Base-by-base conservation (phyloP, 2,888 invertebrate species). In the Gymnocheta viridis region DNA sequence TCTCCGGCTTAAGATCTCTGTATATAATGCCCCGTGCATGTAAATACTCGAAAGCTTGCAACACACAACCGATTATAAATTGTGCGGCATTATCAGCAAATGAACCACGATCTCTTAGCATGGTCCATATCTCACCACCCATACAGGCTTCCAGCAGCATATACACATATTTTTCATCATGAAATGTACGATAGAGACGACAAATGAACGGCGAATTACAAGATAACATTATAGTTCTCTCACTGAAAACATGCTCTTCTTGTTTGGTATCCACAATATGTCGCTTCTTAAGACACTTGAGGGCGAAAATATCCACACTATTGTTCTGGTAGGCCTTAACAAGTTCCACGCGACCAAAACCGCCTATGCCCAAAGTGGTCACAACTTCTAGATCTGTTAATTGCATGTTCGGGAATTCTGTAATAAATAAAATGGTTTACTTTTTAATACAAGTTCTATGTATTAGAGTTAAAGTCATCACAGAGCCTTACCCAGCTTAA, bases 81-180 rank as follows among this genome's bases (percentile, higher is more conserved):
- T 96, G 94, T 0, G 98, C 95, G 0, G 96, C 95, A 85, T 93
- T 93, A 86, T 98, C 98, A 70, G 96, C 95, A 91, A 98, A 98
- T 29, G 94, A 93, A 87, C 96, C 95, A 87, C 96, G 96, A 89
- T 96, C 96, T 87, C 98, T 95, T 27, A 98, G 93, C 81, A 98
- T 95, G 0, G 97, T 97, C 97, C 98, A 99, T 24, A 98, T 95
- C 90, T 98, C 98, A 2, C 98, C 98, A 2, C 98, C 98, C 82
- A 99, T 94, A 88, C 98, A 97, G 0, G 96, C 96, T 92, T 99
- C 99, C 94, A 99, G 95, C 77, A 99, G 92, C 94, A 98, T 97
- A 90, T 98, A 99, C 12, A 98, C 95, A 91, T 96, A 98, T 89
- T 98, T 98, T 74, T 94, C 94, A 92, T 99, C 98, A 88, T 96